These are phyloP conservation scores for Phengaris arion DNA, from an alignment of 2,888 invertebrate genomes.

Conservation along the genomic window DNA sequence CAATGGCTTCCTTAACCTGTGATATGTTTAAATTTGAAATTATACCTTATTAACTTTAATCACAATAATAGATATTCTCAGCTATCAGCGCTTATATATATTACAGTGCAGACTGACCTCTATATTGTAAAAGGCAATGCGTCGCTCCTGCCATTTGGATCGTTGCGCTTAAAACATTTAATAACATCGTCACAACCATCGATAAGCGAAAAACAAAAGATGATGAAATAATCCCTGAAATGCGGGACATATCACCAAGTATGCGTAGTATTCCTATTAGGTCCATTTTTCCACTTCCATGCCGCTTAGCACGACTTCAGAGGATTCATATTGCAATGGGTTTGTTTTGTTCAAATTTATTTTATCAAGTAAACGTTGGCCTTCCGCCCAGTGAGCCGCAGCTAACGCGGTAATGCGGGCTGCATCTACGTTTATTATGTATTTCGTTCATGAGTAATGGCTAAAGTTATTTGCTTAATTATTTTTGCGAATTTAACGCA, in stretches of 20 bases:
- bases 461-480: conserved; percentile 68
- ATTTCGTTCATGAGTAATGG: conserved; percentile 62
- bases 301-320: conserved; percentile 73
- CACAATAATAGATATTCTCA: too few species aligned
- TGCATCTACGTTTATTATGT: conserved; percentile 42
- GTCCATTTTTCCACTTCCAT: conserved; percentile 75
- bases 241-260: conserved; percentile 48
- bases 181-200: not conserved
- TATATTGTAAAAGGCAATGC: too few species aligned
- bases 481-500: conserved; percentile 56
- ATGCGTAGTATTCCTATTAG: conserved; percentile 73
- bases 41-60: too few species aligned
- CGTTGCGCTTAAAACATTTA: too few species aligned
- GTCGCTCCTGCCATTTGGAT: too few species aligned
- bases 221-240: conserved; percentile 31
- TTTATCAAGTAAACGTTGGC: conserved; percentile 77
- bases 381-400: conserved; percentile 67
- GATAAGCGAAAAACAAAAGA: not conserved
- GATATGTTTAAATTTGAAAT: too few species aligned
- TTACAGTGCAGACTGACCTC: too few species aligned
- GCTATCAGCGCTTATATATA: too few species aligned
- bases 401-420: conserved; percentile 70
- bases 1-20: too few species aligned
- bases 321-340: conserved; percentile 77
- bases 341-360: conserved; percentile 79